Percentiles rank a stretch among this genome's conserved stretches.
Evolutionary conservation across 2,888 invertebrate species (phyloP).

Genomic region (Apamea crenata): DNA sequence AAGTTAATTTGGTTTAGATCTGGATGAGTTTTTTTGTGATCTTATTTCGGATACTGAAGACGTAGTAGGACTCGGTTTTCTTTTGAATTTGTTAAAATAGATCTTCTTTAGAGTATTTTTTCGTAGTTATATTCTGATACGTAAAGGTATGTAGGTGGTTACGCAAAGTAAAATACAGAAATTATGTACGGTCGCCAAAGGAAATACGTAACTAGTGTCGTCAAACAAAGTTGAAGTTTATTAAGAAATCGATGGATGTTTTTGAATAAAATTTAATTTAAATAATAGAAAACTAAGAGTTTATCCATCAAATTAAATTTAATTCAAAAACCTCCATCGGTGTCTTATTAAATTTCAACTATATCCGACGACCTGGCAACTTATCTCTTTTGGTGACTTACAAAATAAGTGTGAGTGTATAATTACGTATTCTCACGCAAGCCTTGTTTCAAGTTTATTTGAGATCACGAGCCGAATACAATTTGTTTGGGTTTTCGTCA

Average conservation of each 20-base stretch:
- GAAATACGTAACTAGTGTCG: too few species aligned
- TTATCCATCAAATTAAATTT: too few species aligned
- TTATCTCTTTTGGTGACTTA: too few species aligned
- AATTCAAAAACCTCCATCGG: too few species aligned
- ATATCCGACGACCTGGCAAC: too few species aligned
- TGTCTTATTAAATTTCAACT: too few species aligned
- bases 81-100: background rate
- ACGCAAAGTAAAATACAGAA: background rate
- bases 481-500: conserved; percentile 34
- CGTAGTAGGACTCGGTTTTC: background rate
- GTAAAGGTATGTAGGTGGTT: background rate
- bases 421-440: conserved; percentile 46
- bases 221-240: too few species aligned
- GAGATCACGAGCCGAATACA: conserved; percentile 34
- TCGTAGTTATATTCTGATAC: background rate
- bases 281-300: too few species aligned
- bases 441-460: conserved; percentile 49
- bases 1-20: background rate
- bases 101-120: background rate
- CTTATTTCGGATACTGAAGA: background rate
- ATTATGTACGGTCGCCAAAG: background rate
- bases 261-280: too few species aligned
- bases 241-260: too few species aligned
- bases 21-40: background rate
- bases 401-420: conserved; percentile 7